phyloP scores from a whole-genome alignment of 2,888 invertebrate species.

The Aplocera efformata region DNA sequence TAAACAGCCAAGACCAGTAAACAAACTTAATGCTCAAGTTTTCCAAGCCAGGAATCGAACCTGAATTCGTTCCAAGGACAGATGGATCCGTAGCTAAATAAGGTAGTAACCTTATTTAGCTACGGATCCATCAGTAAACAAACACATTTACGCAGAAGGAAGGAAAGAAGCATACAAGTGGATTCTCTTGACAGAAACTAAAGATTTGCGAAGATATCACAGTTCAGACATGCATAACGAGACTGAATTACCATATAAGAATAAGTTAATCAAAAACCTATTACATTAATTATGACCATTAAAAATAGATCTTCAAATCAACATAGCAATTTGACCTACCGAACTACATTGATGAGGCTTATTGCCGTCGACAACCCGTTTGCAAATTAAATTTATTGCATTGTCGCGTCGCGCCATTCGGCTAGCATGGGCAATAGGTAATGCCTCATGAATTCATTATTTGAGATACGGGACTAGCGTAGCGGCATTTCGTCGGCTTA shows the following conservation, averaged over 20 bases:
- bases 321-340: slow-evolving; percentile 12
- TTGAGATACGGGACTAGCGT: slow-evolving; percentile 1
- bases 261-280: not conserved
- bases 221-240: too few species aligned
- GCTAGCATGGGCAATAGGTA: not conserved
- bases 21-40: too few species aligned
- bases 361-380: slow-evolving; percentile 9
- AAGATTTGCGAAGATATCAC: too few species aligned
- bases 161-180: slow-evolving; percentile 1
- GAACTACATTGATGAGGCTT: slow-evolving; percentile 14
- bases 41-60: too few species aligned
- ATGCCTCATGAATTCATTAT: slow-evolving; percentile 7
- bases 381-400: slow-evolving; percentile 14
- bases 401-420: not conserved
- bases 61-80: too few species aligned
- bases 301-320: slow-evolving; percentile 2
- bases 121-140: slow-evolving; percentile 5
- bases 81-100: too few species aligned
- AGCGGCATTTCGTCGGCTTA: slow-evolving; percentile 6
- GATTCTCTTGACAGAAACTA: too few species aligned
- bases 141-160: slow-evolving; percentile 4
- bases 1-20: too few species aligned
- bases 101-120: too few species aligned
- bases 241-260: too few species aligned
- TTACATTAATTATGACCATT: not conserved